A percentile compares a stretch with the other conserved stretches of the same genome.
phyloP scores from a whole-genome alignment of 1,140 invertebrate genomes.

The Brachionus angularis region DNA sequence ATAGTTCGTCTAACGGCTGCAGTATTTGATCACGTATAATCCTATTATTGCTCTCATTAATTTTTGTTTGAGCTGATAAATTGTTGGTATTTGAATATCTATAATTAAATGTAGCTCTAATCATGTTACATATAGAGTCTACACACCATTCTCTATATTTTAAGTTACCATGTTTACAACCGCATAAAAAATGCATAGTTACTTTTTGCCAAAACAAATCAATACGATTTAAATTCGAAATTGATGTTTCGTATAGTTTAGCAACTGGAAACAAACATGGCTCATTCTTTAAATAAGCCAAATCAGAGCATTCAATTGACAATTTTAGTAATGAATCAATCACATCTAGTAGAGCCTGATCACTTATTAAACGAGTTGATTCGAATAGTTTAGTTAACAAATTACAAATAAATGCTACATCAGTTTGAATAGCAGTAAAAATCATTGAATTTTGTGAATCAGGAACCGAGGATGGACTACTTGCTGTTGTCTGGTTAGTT shows the following conservation, averaged over 20 bases:
- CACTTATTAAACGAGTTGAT: constrained; percentile 68
- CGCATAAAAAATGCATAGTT: constrained; percentile 75
- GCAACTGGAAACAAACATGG: constrained; percentile 94
- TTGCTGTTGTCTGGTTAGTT: background rate
- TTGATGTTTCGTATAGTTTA: constrained; percentile 88
- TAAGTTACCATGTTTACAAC: constrained; percentile 17
- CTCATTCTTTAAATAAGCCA: constrained; percentile 89
- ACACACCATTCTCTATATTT: constrained; percentile 11
- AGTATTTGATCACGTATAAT: constrained; percentile 78
- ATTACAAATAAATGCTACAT: constrained; percentile 37
- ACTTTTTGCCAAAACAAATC: constrained; percentile 91
- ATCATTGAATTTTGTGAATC: constrained; percentile 26
- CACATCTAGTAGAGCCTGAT: constrained; percentile 88
- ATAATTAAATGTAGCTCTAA: constrained; percentile 16
- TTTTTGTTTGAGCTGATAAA: too few species aligned
- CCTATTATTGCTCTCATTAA: constrained; percentile 48
- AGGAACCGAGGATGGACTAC: too few species aligned
- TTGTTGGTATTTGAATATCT: constrained; percentile 23
- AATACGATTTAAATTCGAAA: constrained; percentile 86
- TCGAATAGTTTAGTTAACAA: constrained; percentile 44
- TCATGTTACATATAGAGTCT: constrained; percentile 4
- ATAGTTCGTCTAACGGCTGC: constrained; percentile 81
- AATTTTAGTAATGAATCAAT: constrained; percentile 93
- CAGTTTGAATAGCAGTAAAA: constrained; percentile 37
- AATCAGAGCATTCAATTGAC: constrained; percentile 91